Base-by-base conservation (phyloP, 2,888 invertebrate genomes). In the Beris morrisii region DNA sequence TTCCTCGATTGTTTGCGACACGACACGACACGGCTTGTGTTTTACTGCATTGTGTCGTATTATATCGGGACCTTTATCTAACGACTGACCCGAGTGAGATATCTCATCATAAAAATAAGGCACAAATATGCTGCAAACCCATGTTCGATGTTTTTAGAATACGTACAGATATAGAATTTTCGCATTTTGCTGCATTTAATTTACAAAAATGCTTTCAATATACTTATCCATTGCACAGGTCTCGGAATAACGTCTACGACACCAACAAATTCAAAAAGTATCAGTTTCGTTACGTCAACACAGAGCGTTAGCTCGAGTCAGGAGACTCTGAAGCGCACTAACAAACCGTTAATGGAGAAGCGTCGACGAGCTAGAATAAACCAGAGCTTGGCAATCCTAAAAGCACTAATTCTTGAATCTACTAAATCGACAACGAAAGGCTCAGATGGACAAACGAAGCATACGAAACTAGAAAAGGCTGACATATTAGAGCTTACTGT, bases 401-500 rank as follows among this genome's bases (percentile, higher is more conserved):
- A 89, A 81, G 85, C 87, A 65, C 83, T 90, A 53, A 89, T 90
- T 72, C 82, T 89, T 70, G 88, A 89, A 80, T 86, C 87, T 67
- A 88, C 88, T 50, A 86, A 87, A 67, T 78, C 76, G 71, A 80
- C 76, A 72, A 75, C 79, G 64, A 81, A 81, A 72, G 76, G 75
- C 11, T 72, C 73, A 3, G 77, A 83, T 82, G 73, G 86, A 83
- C 82, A 88, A 71, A 77, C 88, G 59, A 88, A 88, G 75, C 91
- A 92, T 77, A 89, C 90, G 69, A 93, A 92, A 80, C 82, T 92
- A 78, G 92, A 93, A 80, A 93, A 93, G 78, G 79, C 79, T 13
- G 93, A 93, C 79, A 92, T 93, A 73, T 80, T 93, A 70, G 93
- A 93, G 79, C 83, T 92, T 77, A 91, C 92, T 2, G 92, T 93